Evolutionary conservation across 1,140 invertebrate genomes (phyloP).

Genomic region (Hyles vespertilio): DNA sequence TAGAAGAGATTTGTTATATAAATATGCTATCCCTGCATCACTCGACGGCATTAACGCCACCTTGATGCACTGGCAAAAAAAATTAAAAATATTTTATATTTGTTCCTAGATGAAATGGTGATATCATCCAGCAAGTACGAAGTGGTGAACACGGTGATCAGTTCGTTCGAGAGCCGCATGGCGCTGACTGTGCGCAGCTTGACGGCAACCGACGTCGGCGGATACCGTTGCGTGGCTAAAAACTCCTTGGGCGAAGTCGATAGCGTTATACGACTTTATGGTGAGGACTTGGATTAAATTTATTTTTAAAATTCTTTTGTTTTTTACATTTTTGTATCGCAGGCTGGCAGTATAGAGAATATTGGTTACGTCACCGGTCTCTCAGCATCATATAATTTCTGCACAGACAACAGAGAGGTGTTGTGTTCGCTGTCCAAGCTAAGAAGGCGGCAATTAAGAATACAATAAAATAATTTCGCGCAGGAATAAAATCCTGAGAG

Average conservation of each 20-base stretch:
- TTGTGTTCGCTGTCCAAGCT: too few species aligned
- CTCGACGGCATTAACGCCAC: too few species aligned
- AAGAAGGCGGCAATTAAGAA: too few species aligned
- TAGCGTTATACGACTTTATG: slow-evolving; percentile 91
- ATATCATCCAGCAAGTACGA: slow-evolving; percentile 88
- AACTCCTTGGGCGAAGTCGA: slow-evolving; percentile 94
- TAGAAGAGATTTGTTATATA: too few species aligned
- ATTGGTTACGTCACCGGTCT: background rate
- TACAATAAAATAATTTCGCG: too few species aligned
- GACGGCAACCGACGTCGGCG: slow-evolving; percentile 87
- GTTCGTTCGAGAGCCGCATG: slow-evolving; percentile 90
- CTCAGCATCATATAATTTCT: too few species aligned
- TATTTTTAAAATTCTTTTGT: background rate
- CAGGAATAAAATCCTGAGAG: too few species aligned
- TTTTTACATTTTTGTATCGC: background rate
- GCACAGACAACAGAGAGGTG: too few species aligned
- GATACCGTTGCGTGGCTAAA: slow-evolving; percentile 92
- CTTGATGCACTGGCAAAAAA: too few species aligned
- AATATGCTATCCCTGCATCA: too few species aligned
- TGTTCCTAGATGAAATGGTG: slow-evolving; percentile 85
- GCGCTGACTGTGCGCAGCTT: slow-evolving; percentile 87
- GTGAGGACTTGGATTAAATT: slow-evolving; percentile 69
- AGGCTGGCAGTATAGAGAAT: background rate
- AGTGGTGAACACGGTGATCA: slow-evolving; percentile 83
- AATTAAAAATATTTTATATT: background rate